Conservation (phyloP, 2,113 vertebrate genomes). For the Scortum barcoo region DNA sequence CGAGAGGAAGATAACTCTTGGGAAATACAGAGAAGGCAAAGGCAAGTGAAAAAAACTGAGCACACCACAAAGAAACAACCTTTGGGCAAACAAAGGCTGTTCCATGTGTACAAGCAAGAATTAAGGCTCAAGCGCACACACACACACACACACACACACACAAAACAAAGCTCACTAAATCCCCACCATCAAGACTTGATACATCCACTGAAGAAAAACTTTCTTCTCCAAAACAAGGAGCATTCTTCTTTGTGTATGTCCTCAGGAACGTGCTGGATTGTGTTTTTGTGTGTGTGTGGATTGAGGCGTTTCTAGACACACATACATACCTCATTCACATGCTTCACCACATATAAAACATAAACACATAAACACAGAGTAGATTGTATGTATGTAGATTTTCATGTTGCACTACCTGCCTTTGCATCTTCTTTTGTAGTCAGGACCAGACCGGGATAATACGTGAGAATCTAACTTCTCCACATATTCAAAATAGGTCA, state of each 20-base stretch:
- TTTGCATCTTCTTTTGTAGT: too few relatives aligned
- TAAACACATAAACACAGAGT: too few relatives aligned
- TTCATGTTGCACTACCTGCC: too few relatives aligned
- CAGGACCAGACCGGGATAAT: too few relatives aligned
- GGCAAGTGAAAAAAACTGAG: background rate
- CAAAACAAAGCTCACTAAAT: background rate
- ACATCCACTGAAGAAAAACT: background rate
- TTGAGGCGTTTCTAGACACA: too few relatives aligned
- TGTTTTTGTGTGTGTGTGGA: constrained; percentile 6
- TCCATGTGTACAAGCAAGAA: background rate
- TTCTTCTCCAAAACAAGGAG: background rate
- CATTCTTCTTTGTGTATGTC: background rate
- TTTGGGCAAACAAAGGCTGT: background rate
- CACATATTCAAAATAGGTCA: too few relatives aligned
- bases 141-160: too few relatives aligned
- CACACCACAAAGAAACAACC: background rate
- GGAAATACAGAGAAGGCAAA: background rate
- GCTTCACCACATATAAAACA: too few relatives aligned
- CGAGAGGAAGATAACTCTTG: background rate
- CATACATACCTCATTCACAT: too few relatives aligned
- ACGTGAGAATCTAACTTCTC: too few relatives aligned
- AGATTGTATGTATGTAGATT: too few relatives aligned
- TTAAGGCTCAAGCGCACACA: background rate
- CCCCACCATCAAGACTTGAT: background rate
- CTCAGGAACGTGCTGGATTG: background rate